Conservation (phyloP, 2,888 invertebrate species). For the Odontothrips loti region DNA sequence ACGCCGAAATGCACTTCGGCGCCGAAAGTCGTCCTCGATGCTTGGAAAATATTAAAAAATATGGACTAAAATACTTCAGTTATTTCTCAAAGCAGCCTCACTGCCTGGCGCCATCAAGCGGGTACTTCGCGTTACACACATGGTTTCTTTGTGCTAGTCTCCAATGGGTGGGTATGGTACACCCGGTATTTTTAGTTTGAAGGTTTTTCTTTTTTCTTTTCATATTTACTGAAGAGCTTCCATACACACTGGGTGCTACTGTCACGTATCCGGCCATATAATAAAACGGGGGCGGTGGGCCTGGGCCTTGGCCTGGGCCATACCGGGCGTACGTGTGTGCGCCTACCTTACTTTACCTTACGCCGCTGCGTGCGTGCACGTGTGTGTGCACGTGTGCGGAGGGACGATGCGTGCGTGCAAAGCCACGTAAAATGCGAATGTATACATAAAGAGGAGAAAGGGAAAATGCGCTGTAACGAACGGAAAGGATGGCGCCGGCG, state of each 20-base stretch:
- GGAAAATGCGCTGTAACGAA: constrained; percentile 17
- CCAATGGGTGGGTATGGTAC: too few species aligned
- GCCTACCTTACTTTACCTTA: not conserved
- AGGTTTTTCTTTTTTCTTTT: not conserved
- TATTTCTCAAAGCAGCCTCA: too few species aligned
- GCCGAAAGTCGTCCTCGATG: too few species aligned
- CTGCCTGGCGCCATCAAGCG: too few species aligned
- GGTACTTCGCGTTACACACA: too few species aligned
- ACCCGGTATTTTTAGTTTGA: not conserved
- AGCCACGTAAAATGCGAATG: constrained; percentile 14
- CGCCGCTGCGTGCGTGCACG: not conserved
- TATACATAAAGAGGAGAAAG: constrained; percentile 26
- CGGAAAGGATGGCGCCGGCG: not conserved
- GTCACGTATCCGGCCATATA: constrained; percentile 24
- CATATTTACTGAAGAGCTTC: not conserved
- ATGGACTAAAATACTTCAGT: too few species aligned
- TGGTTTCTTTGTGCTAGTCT: too few species aligned
- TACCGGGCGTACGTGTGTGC: not conserved
- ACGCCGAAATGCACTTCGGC: too few species aligned
- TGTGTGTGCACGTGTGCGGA: not conserved
- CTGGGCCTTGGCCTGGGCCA: too few species aligned
- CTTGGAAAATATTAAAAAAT: too few species aligned
- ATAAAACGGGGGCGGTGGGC: not conserved
- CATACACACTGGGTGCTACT: not conserved
- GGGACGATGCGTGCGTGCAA: not conserved